Conservation (phyloP, 2,888 invertebrate genomes). For the Eupithecia subfuscata region DNA sequence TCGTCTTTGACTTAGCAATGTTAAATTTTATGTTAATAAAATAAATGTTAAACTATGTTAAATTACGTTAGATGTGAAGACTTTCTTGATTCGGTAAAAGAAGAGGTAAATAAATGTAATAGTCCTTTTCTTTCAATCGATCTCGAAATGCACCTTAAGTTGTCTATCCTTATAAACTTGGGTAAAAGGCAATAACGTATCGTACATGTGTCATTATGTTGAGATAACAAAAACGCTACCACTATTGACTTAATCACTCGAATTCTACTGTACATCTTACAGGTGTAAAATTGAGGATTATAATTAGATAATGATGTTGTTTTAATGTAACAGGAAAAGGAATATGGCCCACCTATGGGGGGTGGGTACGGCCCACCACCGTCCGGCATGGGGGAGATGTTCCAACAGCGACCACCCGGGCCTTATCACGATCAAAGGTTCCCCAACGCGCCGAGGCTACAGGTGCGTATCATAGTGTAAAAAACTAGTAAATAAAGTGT, state of each 20-base stretch:
- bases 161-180: too few relatives aligned
- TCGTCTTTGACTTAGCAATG: background rate
- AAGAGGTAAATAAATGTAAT: background rate
- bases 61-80: background rate
- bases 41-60: too few relatives aligned
- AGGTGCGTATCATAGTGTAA: conserved; percentile 47
- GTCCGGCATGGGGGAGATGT: conserved; percentile 34
- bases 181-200: too few relatives aligned
- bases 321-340: conserved; percentile 41
- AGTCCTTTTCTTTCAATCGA: too few relatives aligned
- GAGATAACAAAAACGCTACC: too few relatives aligned
- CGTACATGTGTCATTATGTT: too few relatives aligned
- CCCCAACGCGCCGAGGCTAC: conserved; percentile 63
- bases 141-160: too few relatives aligned
- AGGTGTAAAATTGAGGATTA: background rate
- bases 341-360: conserved; percentile 36
- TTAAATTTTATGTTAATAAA: too few relatives aligned
- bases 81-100: background rate
- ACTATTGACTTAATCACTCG: too few relatives aligned
- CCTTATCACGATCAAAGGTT: conserved; percentile 57
- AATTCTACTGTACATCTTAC: too few relatives aligned
- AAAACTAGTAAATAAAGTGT: too few relatives aligned
- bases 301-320: background rate
- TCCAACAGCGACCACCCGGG: conserved; percentile 26
- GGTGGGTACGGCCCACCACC: conserved; percentile 35